These are phyloP conservation scores for Diarsia brunnea DNA, from an alignment of 2,888 invertebrate species.

Conservation along the genomic window DNA sequence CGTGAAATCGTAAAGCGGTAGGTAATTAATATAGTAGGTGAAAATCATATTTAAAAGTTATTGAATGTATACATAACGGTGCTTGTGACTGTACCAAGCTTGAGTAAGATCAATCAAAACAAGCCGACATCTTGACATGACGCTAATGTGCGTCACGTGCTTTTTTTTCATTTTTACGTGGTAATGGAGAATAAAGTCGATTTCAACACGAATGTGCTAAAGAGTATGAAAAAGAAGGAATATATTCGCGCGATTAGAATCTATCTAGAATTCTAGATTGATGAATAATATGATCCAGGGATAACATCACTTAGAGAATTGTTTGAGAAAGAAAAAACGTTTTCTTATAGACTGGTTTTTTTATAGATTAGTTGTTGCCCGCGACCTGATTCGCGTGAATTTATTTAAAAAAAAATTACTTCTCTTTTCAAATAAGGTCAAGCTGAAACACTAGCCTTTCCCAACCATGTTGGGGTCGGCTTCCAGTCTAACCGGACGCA, in stretches of 20 bases:
- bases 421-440: too few species aligned
- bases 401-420: too few species aligned
- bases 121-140: conserved; percentile 42
- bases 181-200: conserved; percentile 6
- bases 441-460: too few species aligned
- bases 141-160: conserved; percentile 49
- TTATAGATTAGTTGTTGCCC: too few species aligned
- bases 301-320: not conserved
- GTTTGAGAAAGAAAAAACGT: not conserved
- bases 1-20: too few species aligned
- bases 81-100: too few species aligned
- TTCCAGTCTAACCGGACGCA: too few species aligned
- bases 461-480: too few species aligned
- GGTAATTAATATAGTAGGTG: too few species aligned
- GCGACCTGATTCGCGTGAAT: too few species aligned
- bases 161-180: conserved; percentile 38
- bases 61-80: too few species aligned
- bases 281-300: conserved; percentile 10
- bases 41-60: too few species aligned
- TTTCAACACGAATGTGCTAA: conserved; percentile 9
- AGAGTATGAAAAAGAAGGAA: conserved; percentile 4
- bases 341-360: not conserved
- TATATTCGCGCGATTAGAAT: not conserved
- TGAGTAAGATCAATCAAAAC: conserved; percentile 59
- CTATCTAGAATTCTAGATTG: conserved; percentile 13